phyloP scores from a whole-genome alignment of 2,797 vertebrate genomes.

The Alosa sapidissima region DNA sequence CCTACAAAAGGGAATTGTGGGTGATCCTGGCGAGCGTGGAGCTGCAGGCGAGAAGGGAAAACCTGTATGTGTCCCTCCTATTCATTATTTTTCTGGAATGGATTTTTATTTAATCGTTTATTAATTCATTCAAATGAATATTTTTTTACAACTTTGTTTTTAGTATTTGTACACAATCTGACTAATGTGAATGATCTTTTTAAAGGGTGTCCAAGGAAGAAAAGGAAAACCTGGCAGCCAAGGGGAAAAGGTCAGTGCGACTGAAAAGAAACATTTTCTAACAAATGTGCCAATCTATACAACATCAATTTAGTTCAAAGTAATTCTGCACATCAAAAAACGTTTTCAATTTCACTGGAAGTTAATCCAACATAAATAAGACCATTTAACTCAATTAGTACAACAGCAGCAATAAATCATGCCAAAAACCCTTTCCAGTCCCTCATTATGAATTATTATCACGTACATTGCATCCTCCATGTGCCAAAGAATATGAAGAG shows the following conservation, averaged over 20 bases:
- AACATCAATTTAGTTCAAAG: background rate
- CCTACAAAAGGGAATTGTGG: constrained; percentile 76
- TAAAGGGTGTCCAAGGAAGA: constrained; percentile 72
- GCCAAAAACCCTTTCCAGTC: too few relatives aligned
- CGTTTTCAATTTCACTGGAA: too few relatives aligned
- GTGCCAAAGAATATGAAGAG: background rate
- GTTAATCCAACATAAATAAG: too few relatives aligned
- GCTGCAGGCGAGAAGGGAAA: constrained; percentile 73
- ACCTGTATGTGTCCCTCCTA: constrained; percentile 68
- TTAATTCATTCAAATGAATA: background rate
- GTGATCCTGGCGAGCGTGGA: constrained; percentile 79
- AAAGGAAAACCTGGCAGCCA: constrained; percentile 66
- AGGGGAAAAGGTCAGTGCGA: constrained; percentile 71
- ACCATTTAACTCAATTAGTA: too few relatives aligned
- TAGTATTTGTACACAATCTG: background rate
- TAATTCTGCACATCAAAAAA: background rate
- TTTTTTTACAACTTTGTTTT: background rate
- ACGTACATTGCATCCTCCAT: too few relatives aligned
- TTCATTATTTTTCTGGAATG: background rate
- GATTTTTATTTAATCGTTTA: too few relatives aligned
- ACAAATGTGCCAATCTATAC: background rate
- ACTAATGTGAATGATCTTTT: constrained; percentile 7
- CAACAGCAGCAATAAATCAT: too few relatives aligned
- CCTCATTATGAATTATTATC: too few relatives aligned
- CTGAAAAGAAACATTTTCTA: background rate